phyloP scores from a whole-genome alignment of 1,140 invertebrate genomes.

The Eumeta japonica region DNA sequence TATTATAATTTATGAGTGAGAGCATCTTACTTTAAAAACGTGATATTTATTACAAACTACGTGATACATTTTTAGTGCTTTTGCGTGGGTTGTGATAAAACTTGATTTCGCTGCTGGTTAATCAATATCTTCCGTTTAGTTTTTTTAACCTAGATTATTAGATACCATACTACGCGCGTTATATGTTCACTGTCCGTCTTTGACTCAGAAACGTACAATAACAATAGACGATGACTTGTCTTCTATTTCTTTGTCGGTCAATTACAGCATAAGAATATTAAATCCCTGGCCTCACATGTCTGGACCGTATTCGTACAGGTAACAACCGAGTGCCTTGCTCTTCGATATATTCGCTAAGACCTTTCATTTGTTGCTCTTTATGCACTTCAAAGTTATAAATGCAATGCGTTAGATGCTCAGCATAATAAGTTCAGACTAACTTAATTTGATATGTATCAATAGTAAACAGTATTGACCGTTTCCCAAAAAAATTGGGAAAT shows the following conservation, averaged over 20 bases:
- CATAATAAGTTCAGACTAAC: slow-evolving; percentile 5
- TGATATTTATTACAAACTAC: too few species aligned
- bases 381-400: slow-evolving; percentile 5
- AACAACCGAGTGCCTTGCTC: slow-evolving; percentile 2
- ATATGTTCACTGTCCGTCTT: slow-evolving; percentile 5
- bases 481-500: slow-evolving; percentile 2
- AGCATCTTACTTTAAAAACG: too few species aligned
- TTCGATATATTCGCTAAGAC: background rate
- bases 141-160: too few species aligned
- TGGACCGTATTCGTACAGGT: slow-evolving; percentile 4
- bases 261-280: slow-evolving; percentile 7
- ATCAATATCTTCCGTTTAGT: too few species aligned
- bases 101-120: too few species aligned
- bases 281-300: slow-evolving; percentile 3
- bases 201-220: slow-evolving; percentile 5
- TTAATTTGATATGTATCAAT: slow-evolving; percentile 8
- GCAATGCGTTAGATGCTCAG: slow-evolving; percentile 3
- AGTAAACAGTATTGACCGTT: slow-evolving; percentile 3
- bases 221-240: slow-evolving; percentile 1
- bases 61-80: too few species aligned
- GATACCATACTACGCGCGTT: slow-evolving; percentile 7
- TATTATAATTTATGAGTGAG: too few species aligned
- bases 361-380: background rate
- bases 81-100: too few species aligned
- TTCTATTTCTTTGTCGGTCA: slow-evolving; percentile 2